Conservation (phyloP, 2,797 vertebrate species). For the Vireo griseus region DNA sequence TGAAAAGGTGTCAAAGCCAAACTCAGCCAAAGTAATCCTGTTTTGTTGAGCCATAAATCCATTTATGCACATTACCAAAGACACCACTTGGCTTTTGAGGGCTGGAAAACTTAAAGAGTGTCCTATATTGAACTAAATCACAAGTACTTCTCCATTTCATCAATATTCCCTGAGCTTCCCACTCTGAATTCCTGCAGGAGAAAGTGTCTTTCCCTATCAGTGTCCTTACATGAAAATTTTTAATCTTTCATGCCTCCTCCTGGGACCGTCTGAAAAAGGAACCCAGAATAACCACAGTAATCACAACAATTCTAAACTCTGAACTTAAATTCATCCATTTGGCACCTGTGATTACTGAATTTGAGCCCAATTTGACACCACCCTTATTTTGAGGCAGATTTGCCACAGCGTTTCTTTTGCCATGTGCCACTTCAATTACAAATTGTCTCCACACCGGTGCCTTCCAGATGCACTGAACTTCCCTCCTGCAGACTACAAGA, state of each 20-base stretch:
- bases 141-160: not conserved
- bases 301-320: slow-evolving; percentile 1
- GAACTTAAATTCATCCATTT: slow-evolving; percentile 21
- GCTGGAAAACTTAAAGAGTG: not conserved
- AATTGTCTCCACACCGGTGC: not conserved
- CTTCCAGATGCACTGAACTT: slow-evolving; percentile 31
- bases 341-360: slow-evolving; percentile 1
- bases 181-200: not conserved
- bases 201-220: not conserved
- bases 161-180: not conserved
- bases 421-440: slow-evolving; percentile 26
- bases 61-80: not conserved
- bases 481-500: not conserved
- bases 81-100: not conserved
- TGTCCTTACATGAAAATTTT: not conserved
- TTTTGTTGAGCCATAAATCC: not conserved
- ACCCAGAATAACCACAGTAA: not conserved
- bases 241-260: not conserved
- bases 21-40: not conserved
- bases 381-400: slow-evolving; percentile 26
- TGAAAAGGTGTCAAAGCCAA: not conserved
- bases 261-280: not conserved
- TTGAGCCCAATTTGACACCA: not conserved
- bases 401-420: not conserved
- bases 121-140: not conserved